phyloP scores from a whole-genome alignment of 2,888 invertebrate species.

The Cryptocephalus primarius region DNA sequence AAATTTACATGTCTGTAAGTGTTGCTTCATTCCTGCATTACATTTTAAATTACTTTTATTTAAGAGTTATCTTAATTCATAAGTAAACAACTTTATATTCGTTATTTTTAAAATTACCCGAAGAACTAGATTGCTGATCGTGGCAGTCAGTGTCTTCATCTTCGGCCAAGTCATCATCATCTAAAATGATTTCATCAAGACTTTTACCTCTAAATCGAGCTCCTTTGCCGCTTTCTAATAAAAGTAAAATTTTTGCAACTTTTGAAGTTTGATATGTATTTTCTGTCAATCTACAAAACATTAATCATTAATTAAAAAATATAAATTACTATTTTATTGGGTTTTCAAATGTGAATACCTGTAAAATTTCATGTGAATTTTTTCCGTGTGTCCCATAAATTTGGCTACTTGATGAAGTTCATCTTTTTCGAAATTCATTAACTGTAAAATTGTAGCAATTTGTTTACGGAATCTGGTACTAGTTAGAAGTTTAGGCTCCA shows the following conservation, averaged over 20 bases:
- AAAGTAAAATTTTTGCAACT: conserved; percentile 8
- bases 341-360: too few species aligned
- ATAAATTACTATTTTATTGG: too few species aligned
- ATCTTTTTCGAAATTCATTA: conserved; percentile 11
- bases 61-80: too few species aligned
- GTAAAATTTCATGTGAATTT: conserved; percentile 14
- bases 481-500: conserved; percentile 6
- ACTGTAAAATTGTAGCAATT: conserved; percentile 16
- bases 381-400: conserved; percentile 19
- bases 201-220: conserved; percentile 7
- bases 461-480: conserved; percentile 15
- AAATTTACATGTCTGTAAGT: too few species aligned
- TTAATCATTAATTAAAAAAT: not conserved
- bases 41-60: too few species aligned
- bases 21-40: too few species aligned
- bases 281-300: conserved; percentile 5
- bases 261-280: conserved; percentile 12
- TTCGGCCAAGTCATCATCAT: too few species aligned
- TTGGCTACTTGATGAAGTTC: conserved; percentile 18
- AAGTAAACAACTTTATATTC: too few species aligned
- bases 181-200: conserved; percentile 8
- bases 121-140: too few species aligned
- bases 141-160: too few species aligned
- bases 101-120: too few species aligned
- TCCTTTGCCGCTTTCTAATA: conserved; percentile 9